Evolutionary conservation across 2,797 vertebrate species (phyloP), one percentile per base, ranked within the genome.

Genomic region (Leptodactylus fallax): DNA sequence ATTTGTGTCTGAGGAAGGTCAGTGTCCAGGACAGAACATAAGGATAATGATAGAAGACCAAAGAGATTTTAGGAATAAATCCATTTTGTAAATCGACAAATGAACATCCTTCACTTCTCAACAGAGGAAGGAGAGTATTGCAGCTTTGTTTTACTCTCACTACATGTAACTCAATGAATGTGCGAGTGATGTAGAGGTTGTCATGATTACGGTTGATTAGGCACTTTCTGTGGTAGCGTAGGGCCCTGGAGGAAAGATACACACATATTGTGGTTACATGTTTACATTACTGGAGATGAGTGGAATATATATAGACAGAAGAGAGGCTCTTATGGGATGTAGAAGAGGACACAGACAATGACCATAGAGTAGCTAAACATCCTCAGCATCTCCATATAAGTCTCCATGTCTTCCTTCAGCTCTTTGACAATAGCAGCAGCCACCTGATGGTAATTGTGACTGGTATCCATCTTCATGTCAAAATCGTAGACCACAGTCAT

Each of bases 131-230:
- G 25, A 96, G 93, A 0, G 96, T 94, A 45, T 92, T 90, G 60
- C 90, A 92, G 23, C 95, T 95, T 47, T 49, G 90, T 71, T 76
- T 84, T 0, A 94, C 89, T 25, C 94, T 81, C 45, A 72, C 60
- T 0, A 86, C 88, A 88, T 99, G 96, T 87, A 98, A 82, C 53
- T 90, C 89, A 60, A 95, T 84, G 8, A 99, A 97, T 55, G 90
- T 90, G 25, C 90, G 83, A 0, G 93, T 97, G 93, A 99, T 95
- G 91, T 97, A 99, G 53, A 96, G 0, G 27, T 99, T 99, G 90
- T 99, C 97, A 0, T 96, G 97, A 83, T 87, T 17, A 14, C 97
- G 93, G 0, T 94, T 82, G 8, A 36, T 72, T n/a, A 98, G 93
- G 91, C 97, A 99, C 0, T 83, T 81, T 9, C 91, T 92, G 13